Evolutionary conservation across 2,797 vertebrate genomes (phyloP).

Genomic region (Sciurus carolinensis): DNA sequence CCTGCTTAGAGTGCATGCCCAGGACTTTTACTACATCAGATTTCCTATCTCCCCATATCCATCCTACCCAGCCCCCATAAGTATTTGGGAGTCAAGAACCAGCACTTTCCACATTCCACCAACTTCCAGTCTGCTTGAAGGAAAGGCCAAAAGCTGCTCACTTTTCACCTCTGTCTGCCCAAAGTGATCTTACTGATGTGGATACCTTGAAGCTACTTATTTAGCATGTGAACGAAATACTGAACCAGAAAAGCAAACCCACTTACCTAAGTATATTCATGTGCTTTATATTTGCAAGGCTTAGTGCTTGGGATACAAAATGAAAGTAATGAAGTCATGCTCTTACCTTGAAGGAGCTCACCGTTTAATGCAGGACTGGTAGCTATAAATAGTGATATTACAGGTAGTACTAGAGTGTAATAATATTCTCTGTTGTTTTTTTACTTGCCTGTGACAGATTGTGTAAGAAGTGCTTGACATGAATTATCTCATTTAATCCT

Average conservation of each 20-base stretch:
- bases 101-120: neutral
- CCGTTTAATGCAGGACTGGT: conserved; percentile 20
- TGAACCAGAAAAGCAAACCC: conserved; percentile 59
- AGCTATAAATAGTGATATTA: conserved; percentile 34
- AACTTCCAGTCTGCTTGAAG: neutral
- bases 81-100: neutral
- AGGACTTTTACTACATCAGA: neutral
- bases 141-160: neutral
- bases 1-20: neutral
- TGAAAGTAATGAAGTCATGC: conserved; percentile 53
- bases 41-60: neutral
- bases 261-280: conserved; percentile 1
- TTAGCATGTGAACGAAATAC: conserved; percentile 45
- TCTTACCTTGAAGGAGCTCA: conserved; percentile 56
- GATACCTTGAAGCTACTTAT: neutral
- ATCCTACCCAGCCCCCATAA: neutral
- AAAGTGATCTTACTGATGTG: neutral
- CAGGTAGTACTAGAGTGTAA: conserved; percentile 40
- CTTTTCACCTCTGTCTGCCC: conserved; percentile 18
- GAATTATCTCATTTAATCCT: conserved; percentile 64
- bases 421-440: conserved; percentile 53
- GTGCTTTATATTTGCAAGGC: conserved; percentile 20
- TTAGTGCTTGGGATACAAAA: conserved; percentile 49
- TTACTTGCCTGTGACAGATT: conserved; percentile 67
- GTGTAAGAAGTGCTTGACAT: conserved; percentile 55